These are phyloP conservation scores for Hydrolagus affinis DNA, from an alignment of 2,113 vertebrate genomes.

Conservation along the genomic window DNA sequence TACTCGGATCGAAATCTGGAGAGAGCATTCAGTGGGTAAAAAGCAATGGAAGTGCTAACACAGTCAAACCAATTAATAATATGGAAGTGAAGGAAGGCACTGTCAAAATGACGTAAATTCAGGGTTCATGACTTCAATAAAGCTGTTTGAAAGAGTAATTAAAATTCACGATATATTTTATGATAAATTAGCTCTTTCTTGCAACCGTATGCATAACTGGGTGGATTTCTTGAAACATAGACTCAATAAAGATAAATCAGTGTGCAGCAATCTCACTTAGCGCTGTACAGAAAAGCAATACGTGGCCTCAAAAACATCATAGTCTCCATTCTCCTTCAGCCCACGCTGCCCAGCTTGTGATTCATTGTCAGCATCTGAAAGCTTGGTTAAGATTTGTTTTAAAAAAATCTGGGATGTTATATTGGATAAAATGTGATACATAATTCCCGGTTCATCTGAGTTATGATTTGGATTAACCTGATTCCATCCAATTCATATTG, in stretches of 20 bases:
- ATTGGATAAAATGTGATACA: background rate
- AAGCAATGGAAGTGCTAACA: background rate
- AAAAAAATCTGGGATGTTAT: background rate
- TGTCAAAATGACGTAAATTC: constrained; percentile 68
- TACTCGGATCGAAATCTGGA: background rate
- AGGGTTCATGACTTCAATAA: constrained; percentile 61
- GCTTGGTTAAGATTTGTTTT: background rate
- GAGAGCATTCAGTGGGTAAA: background rate
- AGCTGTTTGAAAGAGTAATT: constrained; percentile 68
- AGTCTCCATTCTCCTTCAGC: background rate
- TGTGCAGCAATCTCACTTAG: constrained; percentile 15
- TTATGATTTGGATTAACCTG: background rate
- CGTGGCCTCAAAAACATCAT: background rate
- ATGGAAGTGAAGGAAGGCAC: constrained; percentile 42
- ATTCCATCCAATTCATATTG: background rate
- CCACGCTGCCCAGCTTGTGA: background rate
- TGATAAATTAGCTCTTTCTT: constrained; percentile 46
- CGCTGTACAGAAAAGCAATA: background rate
- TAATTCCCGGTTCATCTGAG: background rate
- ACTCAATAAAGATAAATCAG: constrained; percentile 29
- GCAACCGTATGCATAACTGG: background rate
- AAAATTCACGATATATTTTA: constrained; percentile 59
- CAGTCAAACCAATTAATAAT: background rate
- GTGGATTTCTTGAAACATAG: background rate
- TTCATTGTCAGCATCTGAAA: background rate